Percentiles rank a stretch among this genome's conserved stretches.
Evolutionary conservation across 2,888 invertebrate genomes (phyloP).

Genomic region (Nephrotoma flavescens): DNA sequence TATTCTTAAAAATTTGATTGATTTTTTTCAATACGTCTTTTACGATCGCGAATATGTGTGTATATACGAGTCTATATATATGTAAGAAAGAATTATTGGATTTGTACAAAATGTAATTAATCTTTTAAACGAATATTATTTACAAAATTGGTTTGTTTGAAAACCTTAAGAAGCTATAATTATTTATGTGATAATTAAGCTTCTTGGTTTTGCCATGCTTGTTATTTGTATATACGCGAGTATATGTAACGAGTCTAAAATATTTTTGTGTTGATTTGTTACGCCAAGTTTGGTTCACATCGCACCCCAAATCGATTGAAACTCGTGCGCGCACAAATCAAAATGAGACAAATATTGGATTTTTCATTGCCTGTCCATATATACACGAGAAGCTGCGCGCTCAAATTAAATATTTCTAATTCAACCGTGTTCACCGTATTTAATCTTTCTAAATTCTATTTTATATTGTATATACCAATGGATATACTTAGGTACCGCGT

Average conservation of each 20-base stretch:
- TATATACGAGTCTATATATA: neutral
- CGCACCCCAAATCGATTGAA: neutral
- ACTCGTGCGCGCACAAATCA: neutral
- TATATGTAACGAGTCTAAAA: neutral
- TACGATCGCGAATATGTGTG: neutral
- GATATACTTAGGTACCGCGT: too few species aligned
- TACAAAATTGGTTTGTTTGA: neutral
- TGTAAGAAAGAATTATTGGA: neutral
- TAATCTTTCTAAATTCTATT: neutral
- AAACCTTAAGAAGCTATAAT: neutral
- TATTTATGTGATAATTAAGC: neutral
- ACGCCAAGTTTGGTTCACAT: neutral
- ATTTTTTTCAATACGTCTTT: neutral
- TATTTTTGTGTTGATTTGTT: neutral
- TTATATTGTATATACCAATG: neutral
- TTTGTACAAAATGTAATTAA: neutral
- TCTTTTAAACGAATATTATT: neutral
- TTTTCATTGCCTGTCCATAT: neutral
- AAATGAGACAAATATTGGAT: neutral
- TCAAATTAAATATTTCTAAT: neutral
- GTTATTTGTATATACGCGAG: neutral
- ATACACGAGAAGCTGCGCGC: neutral
- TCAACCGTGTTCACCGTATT: neutral
- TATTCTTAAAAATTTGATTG: too few species aligned
- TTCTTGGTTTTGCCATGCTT: neutral